Percentiles rank a stretch among this genome's conserved stretches.
phyloP scores from a whole-genome alignment of 2,113 vertebrate genomes.

The Istiophorus platypterus region DNA sequence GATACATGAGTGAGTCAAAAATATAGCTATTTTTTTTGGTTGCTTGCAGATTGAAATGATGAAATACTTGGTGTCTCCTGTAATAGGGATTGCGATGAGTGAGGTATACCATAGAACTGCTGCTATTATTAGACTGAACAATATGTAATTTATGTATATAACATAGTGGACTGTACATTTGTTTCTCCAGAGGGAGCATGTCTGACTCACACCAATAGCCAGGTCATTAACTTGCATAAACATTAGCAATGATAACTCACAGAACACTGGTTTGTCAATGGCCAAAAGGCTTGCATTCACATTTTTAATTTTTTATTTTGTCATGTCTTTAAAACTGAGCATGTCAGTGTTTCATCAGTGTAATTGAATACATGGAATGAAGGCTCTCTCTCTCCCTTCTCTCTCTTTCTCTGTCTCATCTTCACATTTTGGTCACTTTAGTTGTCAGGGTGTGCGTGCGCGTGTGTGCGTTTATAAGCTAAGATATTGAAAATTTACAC shows the following conservation, averaged over 20 bases:
- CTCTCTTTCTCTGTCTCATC: slow-evolving; percentile 17
- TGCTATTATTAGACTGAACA: slow-evolving; percentile 40
- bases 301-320: background rate
- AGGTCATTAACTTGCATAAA: slow-evolving; percentile 20
- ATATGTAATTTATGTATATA: slow-evolving; percentile 70
- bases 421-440: slow-evolving; percentile 27
- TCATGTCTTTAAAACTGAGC: slow-evolving; percentile 13
- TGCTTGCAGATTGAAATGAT: slow-evolving; percentile 52
- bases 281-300: slow-evolving; percentile 24
- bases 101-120: slow-evolving; percentile 27
- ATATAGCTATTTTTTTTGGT: slow-evolving; percentile 48
- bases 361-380: slow-evolving; percentile 6
- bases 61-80: slow-evolving; percentile 23
- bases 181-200: slow-evolving; percentile 23
- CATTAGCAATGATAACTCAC: background rate
- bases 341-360: slow-evolving; percentile 14
- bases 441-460: background rate
- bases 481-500: background rate
- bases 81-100: slow-evolving; percentile 16
- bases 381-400: slow-evolving; percentile 9
- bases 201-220: background rate
- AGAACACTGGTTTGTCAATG: background rate
- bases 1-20: slow-evolving; percentile 4
- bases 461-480: background rate
- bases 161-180: slow-evolving; percentile 33